Base-by-base conservation (phyloP, 2,797 vertebrate genomes). In the Manis javanica region DNA sequence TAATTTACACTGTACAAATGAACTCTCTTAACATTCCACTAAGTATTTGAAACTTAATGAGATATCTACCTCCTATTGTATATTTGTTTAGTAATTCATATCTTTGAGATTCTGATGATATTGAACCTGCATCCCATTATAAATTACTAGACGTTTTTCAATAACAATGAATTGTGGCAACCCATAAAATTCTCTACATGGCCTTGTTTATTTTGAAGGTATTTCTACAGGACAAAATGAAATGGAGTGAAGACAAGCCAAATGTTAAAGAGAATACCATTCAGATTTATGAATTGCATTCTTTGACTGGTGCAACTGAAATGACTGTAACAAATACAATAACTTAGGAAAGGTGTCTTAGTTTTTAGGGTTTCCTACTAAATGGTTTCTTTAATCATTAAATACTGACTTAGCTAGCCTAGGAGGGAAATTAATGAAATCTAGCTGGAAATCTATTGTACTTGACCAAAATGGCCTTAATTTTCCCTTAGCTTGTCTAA, bases 381-480 rank as follows among this genome's bases (percentile, higher is more conserved):
- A 94, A 81, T 71, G 13, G 29, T 64, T 85, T 93, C 53, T 64
- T 69, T 92, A 96, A 91, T 96, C 72, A 55, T 93, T 97, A 90
- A 79, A 82, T 21, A 90, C 66, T 96, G 49, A 90, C 61, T 23
- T 79, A 69, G 16, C 78, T 79, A 69, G 16, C 78, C 37, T 82
- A 74, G 18, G 37, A 96, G 19, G 11, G 7, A 94, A 93, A 63
- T 82, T 96, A 97, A 96, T 92, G 95, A 97, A 95, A 91, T 90
- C 71, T 85, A 81, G 61, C 51, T 78, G 21, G 21, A 94, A 94
- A 96, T 96, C 90, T 88, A 88, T 92, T 74, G n/a, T 37, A 86
- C 18, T 86, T 91, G 83, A 79, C 46, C 51, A 75, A 64, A 55
- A 39, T 1, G 64, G 15, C 14, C 51, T 88, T 89, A 77, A 87